phyloP scores from a whole-genome alignment of 2,797 vertebrate species.

The Graptemys geographica region DNA sequence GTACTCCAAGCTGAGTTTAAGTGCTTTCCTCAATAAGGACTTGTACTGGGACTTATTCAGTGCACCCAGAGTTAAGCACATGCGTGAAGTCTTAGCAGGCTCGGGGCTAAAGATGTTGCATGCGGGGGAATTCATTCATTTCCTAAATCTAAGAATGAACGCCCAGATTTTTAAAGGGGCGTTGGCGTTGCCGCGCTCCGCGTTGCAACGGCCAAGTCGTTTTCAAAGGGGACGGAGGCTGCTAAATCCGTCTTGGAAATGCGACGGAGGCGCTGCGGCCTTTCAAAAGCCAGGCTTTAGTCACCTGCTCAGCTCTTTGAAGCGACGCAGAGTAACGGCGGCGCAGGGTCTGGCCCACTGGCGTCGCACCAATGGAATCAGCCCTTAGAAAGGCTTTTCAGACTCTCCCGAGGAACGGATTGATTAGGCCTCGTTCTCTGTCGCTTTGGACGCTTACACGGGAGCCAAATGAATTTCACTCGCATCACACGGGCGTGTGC shows the following conservation, averaged over 20 bases:
- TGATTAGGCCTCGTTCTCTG: background rate
- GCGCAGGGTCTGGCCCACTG: background rate
- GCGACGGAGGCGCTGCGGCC: background rate
- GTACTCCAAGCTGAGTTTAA: background rate
- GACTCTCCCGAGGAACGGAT: background rate
- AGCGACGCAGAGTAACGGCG: too few species aligned
- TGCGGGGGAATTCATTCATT: too few species aligned
- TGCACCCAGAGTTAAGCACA: background rate
- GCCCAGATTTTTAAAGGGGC: background rate
- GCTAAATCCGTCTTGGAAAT: background rate
- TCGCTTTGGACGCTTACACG: background rate
- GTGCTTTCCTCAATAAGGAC: background rate
- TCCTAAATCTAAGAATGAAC: background rate
- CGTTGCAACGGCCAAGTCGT: too few species aligned
- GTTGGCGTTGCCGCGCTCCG: fast-evolving
- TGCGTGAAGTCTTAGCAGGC: background rate
- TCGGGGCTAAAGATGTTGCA: background rate
- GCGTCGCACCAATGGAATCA: background rate
- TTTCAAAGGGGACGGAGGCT: background rate
- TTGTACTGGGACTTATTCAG: background rate
- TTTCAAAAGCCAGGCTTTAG: background rate
- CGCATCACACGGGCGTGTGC: too few species aligned
- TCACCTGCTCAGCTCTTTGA: too few species aligned
- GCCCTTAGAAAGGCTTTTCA: background rate
- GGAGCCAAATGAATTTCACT: background rate